Base-by-base conservation (phyloP, 2,888 invertebrate genomes). In the Liposcelis brunnea region DNA sequence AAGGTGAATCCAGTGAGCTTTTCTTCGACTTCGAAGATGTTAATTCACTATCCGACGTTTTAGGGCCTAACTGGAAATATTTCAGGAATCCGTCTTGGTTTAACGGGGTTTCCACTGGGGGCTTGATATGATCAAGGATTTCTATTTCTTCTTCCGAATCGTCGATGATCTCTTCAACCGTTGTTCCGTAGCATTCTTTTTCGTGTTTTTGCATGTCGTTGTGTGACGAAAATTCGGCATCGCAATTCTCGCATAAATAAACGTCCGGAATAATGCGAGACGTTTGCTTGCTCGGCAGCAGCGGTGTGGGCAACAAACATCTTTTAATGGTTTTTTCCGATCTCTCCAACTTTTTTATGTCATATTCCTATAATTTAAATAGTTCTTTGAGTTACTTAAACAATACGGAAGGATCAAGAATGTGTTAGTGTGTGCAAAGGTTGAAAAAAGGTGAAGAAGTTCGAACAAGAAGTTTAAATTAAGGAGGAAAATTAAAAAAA, bases 181-280 rank as follows among this genome's bases (percentile, higher is more conserved):
- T 40, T 18, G 19, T 16, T 18, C 40, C 40, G 19, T 40, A 40
- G 19, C 40, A 40, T 19, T 40, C 19, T 18, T 21, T 16, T 19
- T 40, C 40, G 16, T 40, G 40, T 6, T n/a, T 6, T 21, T 12
- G 21, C 15, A 40, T 40, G 19, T 16, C 40, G 10, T 3, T 19
- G 12, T 40, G 40, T 5, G 16, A 19, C 7, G 40, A 18, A n/a
- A 40, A 40, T 18, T 40, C 40, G 16, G 40, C 40, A 40, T 40
- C 40, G 21, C 40, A 40, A 18, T 40, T 40, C 11, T 40, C 40
- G 16, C 40, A 40, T n/a, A 40, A 19, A 21, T 40, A 40, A 7
- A 40, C 19, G 19, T 40, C 40, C 10, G 40, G 4, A 6, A 40
- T 40, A 3, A 6, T 14, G 15, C n/a, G 6, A n/a, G 40, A 8